Evolutionary conservation across 2,113 vertebrate species (phyloP).

Genomic region (Pachycephala philippinensis): DNA sequence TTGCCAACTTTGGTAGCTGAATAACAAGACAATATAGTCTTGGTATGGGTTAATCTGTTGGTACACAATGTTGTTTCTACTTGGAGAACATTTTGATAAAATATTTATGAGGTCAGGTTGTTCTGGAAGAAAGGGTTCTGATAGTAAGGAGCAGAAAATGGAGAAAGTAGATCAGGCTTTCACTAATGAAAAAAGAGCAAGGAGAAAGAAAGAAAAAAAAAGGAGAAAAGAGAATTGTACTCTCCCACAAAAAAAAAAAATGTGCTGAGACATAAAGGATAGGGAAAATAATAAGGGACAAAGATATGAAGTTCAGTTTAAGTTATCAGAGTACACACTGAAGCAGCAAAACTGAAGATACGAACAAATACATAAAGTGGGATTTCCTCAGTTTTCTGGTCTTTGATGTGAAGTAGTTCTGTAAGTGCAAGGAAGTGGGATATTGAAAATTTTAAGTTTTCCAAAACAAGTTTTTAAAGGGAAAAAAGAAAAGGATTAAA

Average conservation of each 20-base stretch:
- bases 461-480: neutral
- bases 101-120: neutral
- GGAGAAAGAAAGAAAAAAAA: neutral
- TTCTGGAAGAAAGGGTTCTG: neutral
- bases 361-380: neutral
- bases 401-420: neutral
- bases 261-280: neutral
- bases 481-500: neutral
- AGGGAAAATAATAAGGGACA: neutral
- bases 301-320: neutral
- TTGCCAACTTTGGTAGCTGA: neutral
- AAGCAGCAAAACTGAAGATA: neutral
- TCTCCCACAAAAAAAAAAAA: neutral
- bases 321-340: neutral
- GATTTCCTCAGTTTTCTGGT: neutral
- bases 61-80: neutral
- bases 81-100: neutral
- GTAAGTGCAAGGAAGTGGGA: neutral
- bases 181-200: neutral
- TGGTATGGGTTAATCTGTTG: neutral
- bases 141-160: neutral
- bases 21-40: neutral
- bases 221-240: rapidly evolving
- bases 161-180: neutral
- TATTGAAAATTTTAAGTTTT: neutral